Evolutionary conservation across 2,113 vertebrate species (phyloP), one percentile per base, ranked within the genome.

Genomic region (Peucedramus taeniatus): DNA sequence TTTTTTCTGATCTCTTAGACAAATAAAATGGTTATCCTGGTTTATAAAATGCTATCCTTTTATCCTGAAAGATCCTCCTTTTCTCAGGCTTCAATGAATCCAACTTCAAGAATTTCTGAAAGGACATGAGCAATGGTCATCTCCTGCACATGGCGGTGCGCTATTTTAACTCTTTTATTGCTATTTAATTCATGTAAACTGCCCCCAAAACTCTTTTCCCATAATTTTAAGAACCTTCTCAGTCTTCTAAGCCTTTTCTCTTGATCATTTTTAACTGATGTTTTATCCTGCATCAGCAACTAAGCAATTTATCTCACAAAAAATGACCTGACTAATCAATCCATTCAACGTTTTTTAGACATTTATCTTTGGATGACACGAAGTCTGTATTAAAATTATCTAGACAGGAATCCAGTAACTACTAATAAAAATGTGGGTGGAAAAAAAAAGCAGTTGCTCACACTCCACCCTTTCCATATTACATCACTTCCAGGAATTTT

Each of bases 141-240:
- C 17, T 79, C 16, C 37, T 6, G 19, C 24, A 19, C 15, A 28
- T 19, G 23, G 5, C 0, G 0, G 11, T 30, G n/a, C 53, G 30
- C n/a, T 18, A 49, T 50, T 91, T 74, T 35, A 71, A 76, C 11
- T 4, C 11, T 30, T 40, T 65, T n/a, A 53, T 12, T 77, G 7
- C 10, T 30, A 31, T 51, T 69, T 66, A 75, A 71, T 37, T 66
- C 0, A 60, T 3, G 2, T 28, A 11, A 59, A 40, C 2, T n/a
- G 12, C 5, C 3, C 9, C 13, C 1, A 6, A 20, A 77, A 31
- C 4, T 54, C 30, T 37, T 86, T 26, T 42, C 35, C 28, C 12
- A 23, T 49, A 26, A 40, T 40, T 76, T 65, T 35, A 76, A 71
- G n/a, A 26, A 31, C 4, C 6, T 76, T 51, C 35, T 79, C 37